phyloP scores from a whole-genome alignment of 2,888 invertebrate species.

The Onchidella celtica region DNA sequence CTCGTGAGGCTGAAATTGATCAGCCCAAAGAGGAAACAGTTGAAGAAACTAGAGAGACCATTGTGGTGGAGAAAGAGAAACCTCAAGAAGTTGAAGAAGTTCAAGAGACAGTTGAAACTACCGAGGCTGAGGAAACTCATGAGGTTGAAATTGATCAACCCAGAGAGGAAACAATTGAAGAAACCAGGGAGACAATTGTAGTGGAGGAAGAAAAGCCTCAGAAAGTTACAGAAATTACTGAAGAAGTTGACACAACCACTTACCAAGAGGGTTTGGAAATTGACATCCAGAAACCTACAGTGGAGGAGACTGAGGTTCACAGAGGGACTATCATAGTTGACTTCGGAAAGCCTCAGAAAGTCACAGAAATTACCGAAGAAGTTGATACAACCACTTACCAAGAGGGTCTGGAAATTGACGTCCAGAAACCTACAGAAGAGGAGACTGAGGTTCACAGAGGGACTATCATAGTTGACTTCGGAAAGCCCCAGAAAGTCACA shows the following conservation, averaged over 20 bases:
- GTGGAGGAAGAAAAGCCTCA: constrained; percentile 39
- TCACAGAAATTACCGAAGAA: constrained; percentile 41
- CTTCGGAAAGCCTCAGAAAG: constrained; percentile 39
- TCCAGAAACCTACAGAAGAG: constrained; percentile 51
- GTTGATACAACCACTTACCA: constrained; percentile 32
- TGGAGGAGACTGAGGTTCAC: constrained; percentile 12
- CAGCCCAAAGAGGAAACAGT: constrained; percentile 53
- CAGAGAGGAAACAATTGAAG: constrained; percentile 47
- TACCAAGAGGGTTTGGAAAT: constrained; percentile 42
- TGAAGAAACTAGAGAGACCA: constrained; percentile 59
- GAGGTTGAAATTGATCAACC: constrained; percentile 51
- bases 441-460: constrained; percentile 37
- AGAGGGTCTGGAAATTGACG: constrained; percentile 25
- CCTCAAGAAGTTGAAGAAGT: constrained; percentile 47
- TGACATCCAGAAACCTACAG: constrained; percentile 41
- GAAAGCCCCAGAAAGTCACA: constrained; percentile 53
- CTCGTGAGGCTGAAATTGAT: constrained; percentile 52
- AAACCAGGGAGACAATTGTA: constrained; percentile 45
- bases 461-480: constrained; percentile 43
- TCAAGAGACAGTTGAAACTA: constrained; percentile 45
- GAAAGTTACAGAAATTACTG: constrained; percentile 27
- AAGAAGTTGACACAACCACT: constrained; percentile 45
- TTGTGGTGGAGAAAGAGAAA: constrained; percentile 48
- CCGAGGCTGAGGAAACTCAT: constrained; percentile 51
- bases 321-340: constrained; percentile 40